Percentiles rank a stretch among this genome's conserved stretches.
phyloP scores from a whole-genome alignment of 2,113 vertebrate genomes.

The Proterorhinus semilunaris region DNA sequence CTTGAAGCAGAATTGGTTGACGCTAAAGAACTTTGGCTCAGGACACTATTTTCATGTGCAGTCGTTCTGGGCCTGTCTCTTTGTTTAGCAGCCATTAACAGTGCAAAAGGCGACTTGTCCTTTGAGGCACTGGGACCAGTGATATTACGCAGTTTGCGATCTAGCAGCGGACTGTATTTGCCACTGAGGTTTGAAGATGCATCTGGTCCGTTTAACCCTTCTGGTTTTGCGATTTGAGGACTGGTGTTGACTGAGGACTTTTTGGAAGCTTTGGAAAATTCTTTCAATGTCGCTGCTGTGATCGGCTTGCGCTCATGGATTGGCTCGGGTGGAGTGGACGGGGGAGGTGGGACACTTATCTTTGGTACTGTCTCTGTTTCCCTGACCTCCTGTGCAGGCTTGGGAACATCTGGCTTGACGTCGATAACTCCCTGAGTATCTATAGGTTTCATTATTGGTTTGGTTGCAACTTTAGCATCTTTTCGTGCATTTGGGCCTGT shows the following conservation, averaged over 20 bases:
- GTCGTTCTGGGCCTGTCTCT: conserved; percentile 79
- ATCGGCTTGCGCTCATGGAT: conserved; percentile 19
- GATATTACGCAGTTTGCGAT: conserved; percentile 71
- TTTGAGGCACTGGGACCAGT: conserved; percentile 52
- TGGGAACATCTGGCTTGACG: neutral
- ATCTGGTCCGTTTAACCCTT: conserved; percentile 28
- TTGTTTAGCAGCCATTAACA: conserved; percentile 88
- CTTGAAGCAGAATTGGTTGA: conserved; percentile 59
- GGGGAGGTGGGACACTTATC: neutral
- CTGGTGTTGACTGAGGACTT: conserved; percentile 28
- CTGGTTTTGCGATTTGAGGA: conserved; percentile 10
- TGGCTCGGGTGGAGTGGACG: conserved; percentile 13
- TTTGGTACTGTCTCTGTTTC: neutral
- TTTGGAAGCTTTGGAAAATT: conserved; percentile 23
- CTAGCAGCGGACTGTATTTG: conserved; percentile 64
- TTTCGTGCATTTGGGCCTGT: conserved; percentile 35
- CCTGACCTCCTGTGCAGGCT: neutral
- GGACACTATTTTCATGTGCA: conserved; percentile 52
- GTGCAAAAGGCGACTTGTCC: conserved; percentile 83
- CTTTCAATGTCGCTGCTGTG: conserved; percentile 16
- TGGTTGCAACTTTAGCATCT: conserved; percentile 48
- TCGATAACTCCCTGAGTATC: conserved; percentile 25
- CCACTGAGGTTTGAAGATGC: conserved; percentile 17
- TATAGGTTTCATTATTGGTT: conserved; percentile 45
- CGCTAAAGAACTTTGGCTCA: conserved; percentile 74